These are phyloP conservation scores for Meiosimyza decipiens DNA, from an alignment of 2,888 invertebrate species.

Conservation along the genomic window DNA sequence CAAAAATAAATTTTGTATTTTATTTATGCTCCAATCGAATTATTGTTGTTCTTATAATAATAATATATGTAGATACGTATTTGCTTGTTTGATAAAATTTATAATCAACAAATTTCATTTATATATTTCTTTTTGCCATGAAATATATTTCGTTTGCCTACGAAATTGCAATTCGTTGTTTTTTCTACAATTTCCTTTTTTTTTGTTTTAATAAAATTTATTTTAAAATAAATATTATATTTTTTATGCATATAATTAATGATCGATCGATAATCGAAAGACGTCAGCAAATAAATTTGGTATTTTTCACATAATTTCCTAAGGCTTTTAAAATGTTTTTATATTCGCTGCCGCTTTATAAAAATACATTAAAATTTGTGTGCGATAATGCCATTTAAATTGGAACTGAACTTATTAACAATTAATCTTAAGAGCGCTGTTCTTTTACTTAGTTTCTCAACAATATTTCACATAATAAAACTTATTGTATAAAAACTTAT, in stretches of 20 bases:
- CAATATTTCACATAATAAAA: no score
- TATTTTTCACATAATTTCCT: conserved; percentile 6
- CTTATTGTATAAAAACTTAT: not conserved
- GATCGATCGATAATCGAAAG: conserved; percentile 6
- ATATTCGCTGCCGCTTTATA: not conserved
- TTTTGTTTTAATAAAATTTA: not conserved
- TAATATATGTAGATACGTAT: no score
- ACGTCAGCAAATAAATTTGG: conserved; percentile 19
- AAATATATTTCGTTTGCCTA: no score
- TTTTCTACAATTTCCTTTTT: not conserved
- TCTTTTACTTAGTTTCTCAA: not conserved
- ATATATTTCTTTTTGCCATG: no score
- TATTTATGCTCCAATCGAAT: no score
- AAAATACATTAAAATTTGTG: not conserved
- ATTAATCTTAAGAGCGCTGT: conserved; percentile 17
- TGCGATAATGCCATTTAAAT: not conserved
- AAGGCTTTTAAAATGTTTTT: not conserved
- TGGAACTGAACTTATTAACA: not conserved
- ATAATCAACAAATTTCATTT: no score
- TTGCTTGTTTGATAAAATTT: no score
- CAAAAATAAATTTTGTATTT: no score
- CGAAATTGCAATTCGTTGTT: not conserved
- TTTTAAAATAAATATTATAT: not conserved
- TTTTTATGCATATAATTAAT: not conserved
- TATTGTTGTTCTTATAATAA: no score